Evolutionary conservation across 2,888 invertebrate genomes (phyloP), one percentile per base, ranked within the genome.

Genomic region (Clanis bilineata): DNA sequence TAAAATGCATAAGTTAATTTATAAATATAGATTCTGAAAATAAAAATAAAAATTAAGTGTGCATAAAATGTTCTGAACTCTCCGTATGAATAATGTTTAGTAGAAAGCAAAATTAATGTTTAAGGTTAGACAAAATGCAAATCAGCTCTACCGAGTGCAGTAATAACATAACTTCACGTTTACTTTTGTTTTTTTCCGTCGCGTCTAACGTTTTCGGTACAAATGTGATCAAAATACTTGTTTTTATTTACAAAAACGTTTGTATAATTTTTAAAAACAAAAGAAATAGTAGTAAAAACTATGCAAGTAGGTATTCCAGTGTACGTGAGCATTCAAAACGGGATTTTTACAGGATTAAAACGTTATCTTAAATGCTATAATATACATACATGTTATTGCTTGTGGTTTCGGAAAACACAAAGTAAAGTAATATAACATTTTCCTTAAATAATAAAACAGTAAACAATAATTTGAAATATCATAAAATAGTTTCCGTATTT

Each of bases 61-160:
- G 51, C 51, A 51, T 18, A 51, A 41, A 18, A 7, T 51, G 9
- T 51, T 15, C 28, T 32, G 41, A 41, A 41, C 41, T 18, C 28
- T 7, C 4, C 18, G 15, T 18, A 51, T 51, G 51, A 32, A 18
- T 60, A 59, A 62, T 47, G 28, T 28, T 43, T 18, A 28, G 47
- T 47, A 47, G 47, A 47, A 28, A 47, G 47, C 47, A 47, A 28
- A 47, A 47, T 51, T 58, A 28, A 57, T 63, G 28, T 32, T 51
- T 51, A 18, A 51, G 51, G 51, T 51, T 32, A 51, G 32, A 51
- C 51, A 18, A 32, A 51, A 51, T 51, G 51, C 51, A 51, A 51
- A 51, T 51, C 51, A 56, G 55, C 39, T 56, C 64, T 56, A 61
- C 57, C 28, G 51, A 56, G 32, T 38, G 55, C n/a, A 56, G 7